Percentiles rank a stretch among this genome's conserved stretches.
phyloP scores from a whole-genome alignment of 1,140 invertebrate genomes.

The Formica exsecta region DNA sequence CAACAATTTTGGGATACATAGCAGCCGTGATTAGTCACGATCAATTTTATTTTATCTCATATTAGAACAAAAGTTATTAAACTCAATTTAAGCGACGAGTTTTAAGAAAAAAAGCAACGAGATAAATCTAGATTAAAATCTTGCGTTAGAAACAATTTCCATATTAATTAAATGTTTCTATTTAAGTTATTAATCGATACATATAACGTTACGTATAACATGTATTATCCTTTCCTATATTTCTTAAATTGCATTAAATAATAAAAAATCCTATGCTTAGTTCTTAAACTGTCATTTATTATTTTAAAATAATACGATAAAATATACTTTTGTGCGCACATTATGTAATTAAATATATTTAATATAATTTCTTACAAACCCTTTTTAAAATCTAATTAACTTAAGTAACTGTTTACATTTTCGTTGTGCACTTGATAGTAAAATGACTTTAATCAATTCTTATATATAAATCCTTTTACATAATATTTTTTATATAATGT shows the following conservation, averaged over 20 bases:
- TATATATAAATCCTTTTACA: neutral
- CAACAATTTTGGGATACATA: neutral
- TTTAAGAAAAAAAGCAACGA: neutral
- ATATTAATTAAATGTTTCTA: conserved; percentile 19
- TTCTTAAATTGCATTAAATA: neutral
- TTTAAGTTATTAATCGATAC: conserved; percentile 32
- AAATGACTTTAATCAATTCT: neutral
- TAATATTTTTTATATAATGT: neutral
- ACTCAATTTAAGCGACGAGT: neutral
- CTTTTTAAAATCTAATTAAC: neutral
- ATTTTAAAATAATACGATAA: neutral
- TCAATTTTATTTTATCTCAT: neutral
- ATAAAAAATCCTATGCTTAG: neutral
- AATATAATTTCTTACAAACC: neutral
- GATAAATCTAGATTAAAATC: neutral
- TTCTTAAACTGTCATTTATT: neutral
- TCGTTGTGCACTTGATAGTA: neutral
- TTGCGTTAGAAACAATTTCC: neutral
- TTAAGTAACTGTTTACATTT: neutral
- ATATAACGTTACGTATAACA: too few relatives aligned
- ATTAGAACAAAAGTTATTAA: neutral
- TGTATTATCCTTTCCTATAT: neutral
- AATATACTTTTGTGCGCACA: neutral
- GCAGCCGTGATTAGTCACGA: neutral
- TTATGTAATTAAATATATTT: conserved; percentile 5